These are phyloP conservation scores for Auanema sp. DNA, from an alignment of 2,888 invertebrate genomes.

Conservation along the genomic window DNA sequence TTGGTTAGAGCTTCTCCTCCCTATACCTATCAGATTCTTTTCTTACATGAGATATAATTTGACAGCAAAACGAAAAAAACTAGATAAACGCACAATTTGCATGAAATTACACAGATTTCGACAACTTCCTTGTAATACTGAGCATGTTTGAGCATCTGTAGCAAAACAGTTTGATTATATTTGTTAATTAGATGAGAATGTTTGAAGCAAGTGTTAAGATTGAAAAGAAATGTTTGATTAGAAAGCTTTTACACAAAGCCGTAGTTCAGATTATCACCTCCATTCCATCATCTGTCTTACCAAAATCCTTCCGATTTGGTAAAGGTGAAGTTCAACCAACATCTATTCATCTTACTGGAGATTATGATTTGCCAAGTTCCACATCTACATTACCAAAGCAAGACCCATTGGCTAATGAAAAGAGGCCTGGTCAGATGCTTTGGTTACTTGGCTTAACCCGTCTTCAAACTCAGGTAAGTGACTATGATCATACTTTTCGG, in stretches of 20 bases:
- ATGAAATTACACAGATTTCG: no score
- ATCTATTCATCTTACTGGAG: conserved; percentile 56
- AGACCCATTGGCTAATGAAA: conserved; percentile 22
- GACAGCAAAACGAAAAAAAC: no score
- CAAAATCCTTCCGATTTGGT: conserved; percentile 60
- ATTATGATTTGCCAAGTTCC: conserved; percentile 41
- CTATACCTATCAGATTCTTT: no score
- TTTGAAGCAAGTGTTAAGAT: not conserved
- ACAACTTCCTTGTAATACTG: no score
- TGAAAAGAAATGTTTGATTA: no score
- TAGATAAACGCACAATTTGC: no score
- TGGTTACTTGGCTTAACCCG: conserved; percentile 61
- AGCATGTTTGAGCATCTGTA: no score
- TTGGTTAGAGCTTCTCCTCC: no score
- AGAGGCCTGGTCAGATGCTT: conserved; percentile 58
- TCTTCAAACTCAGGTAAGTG: conserved; percentile 59
- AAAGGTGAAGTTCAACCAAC: conserved; percentile 61
- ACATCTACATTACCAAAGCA: conserved; percentile 28
- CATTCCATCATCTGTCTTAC: conserved; percentile 57
- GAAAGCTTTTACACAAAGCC: not conserved
- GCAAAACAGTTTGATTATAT: no score
- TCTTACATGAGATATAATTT: no score
- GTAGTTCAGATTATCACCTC: conserved; percentile 53
- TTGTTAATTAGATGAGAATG: not conserved
- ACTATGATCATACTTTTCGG: no score